Conservation (phyloP, 2,888 invertebrate species). For the Thereva nobilitata region DNA sequence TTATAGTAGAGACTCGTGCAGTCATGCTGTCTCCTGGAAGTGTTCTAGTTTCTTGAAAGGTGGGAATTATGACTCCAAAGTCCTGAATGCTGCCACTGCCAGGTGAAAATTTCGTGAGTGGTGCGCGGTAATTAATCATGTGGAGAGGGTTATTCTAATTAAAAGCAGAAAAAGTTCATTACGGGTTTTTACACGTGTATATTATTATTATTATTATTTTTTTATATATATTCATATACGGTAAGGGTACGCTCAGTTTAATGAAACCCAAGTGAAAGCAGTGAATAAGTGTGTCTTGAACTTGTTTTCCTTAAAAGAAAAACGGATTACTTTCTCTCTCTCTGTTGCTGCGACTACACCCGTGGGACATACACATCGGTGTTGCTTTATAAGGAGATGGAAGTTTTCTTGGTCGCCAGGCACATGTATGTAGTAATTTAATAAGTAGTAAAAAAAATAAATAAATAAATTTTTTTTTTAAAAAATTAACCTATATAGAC, state of each 20-base stretch:
- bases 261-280: conserved; percentile 23
- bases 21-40: too few species aligned
- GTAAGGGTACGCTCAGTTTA: background rate
- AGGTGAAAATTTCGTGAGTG: background rate
- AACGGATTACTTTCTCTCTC: too few species aligned
- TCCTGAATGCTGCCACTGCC: background rate
- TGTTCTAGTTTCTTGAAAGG: too few species aligned
- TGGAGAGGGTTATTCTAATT: conserved; percentile 20
- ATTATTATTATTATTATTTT: too few species aligned
- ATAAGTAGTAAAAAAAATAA: too few species aligned
- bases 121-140: conserved; percentile 20
- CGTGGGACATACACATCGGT: background rate
- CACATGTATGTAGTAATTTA: conserved; percentile 17
- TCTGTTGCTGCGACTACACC: too few species aligned
- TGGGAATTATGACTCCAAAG: too few species aligned
- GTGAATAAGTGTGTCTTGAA: conserved; percentile 5
- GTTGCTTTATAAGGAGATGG: conserved; percentile 9
- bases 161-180: conserved; percentile 22
- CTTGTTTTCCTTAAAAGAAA: too few species aligned
- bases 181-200: background rate
- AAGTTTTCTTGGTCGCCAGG: conserved; percentile 29
- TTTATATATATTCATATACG: too few species aligned
- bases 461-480: too few species aligned
- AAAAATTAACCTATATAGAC: too few species aligned
- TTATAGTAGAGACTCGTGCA: too few species aligned